Evolutionary conservation across 2,888 invertebrate genomes (phyloP).

Genomic region (Apodemia hepburni): DNA sequence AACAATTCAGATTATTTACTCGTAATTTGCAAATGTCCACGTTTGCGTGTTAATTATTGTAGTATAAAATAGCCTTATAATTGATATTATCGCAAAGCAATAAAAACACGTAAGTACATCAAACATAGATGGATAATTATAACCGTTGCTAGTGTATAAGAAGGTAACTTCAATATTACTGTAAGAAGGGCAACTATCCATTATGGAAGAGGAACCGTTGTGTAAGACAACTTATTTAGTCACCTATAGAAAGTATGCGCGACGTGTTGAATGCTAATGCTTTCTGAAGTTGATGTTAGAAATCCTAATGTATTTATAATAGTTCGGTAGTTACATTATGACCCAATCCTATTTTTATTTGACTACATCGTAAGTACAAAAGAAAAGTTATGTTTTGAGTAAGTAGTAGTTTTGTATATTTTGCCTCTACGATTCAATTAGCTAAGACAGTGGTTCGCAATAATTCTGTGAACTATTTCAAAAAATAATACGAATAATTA

Average conservation of each 20-base stretch:
- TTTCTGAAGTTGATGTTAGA: constrained; percentile 3
- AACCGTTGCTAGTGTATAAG: background rate
- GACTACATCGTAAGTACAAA: too few relatives aligned
- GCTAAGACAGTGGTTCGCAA: too few relatives aligned
- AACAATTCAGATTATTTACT: too few relatives aligned
- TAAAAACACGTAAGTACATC: background rate
- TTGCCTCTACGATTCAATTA: too few relatives aligned
- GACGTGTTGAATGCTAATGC: constrained; percentile 35
- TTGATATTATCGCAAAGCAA: too few relatives aligned
- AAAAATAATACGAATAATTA: too few relatives aligned
- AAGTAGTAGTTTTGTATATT: too few relatives aligned
- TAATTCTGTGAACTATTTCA: too few relatives aligned
- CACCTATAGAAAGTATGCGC: constrained; percentile 38
- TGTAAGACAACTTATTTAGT: constrained; percentile 33
- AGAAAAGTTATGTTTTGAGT: too few relatives aligned
- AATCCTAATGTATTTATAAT: constrained; percentile 8
- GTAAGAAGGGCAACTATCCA: background rate
- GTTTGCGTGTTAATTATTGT: too few relatives aligned
- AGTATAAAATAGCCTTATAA: too few relatives aligned
- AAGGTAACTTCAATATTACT: background rate
- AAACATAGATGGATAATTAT: background rate
- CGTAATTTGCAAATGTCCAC: too few relatives aligned
- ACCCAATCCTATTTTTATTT: background rate
- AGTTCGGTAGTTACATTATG: background rate
- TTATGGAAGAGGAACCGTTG: constrained; percentile 33